A percentile compares a stretch with the other conserved stretches of the same genome.
phyloP scores from a whole-genome alignment of 2,888 invertebrate species.

The Craniophora ligustri region DNA sequence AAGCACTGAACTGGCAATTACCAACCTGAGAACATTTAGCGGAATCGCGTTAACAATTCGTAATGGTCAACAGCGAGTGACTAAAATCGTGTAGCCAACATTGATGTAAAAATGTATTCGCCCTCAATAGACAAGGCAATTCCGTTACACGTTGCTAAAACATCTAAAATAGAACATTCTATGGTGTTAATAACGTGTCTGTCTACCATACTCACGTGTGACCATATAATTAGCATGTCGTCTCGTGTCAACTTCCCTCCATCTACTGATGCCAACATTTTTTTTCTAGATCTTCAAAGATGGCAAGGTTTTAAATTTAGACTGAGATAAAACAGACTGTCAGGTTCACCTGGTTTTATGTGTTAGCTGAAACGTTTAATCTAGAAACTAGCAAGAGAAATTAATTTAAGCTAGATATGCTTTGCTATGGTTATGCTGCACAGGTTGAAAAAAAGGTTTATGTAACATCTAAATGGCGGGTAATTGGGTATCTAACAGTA shows the following conservation, averaged over 20 bases:
- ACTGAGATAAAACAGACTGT: constrained; percentile 40
- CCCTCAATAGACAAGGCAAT: constrained; percentile 12
- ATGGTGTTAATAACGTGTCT: constrained; percentile 66
- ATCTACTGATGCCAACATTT: constrained; percentile 42
- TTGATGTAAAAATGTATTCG: constrained; percentile 20
- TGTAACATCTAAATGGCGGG: too few species aligned
- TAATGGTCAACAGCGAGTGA: constrained; percentile 12
- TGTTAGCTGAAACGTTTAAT: constrained; percentile 1
- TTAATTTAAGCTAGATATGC: neutral
- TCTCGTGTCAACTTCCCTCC: constrained; percentile 45
- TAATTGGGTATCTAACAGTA: too few species aligned
- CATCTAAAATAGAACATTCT: constrained; percentile 54
- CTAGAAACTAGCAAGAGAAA: neutral
- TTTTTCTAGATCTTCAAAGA: constrained; percentile 50
- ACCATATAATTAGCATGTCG: constrained; percentile 66
- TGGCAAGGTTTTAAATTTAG: constrained; percentile 49
- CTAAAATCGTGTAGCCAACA: constrained; percentile 9
- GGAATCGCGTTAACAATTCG: constrained; percentile 18
- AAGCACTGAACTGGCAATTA: constrained; percentile 19
- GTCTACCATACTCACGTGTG: constrained; percentile 55
- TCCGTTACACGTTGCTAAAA: constrained; percentile 17
- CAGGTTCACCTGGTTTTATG: constrained; percentile 4
- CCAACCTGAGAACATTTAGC: constrained; percentile 16
- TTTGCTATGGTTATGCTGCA: too few species aligned
- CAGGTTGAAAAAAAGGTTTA: too few species aligned